Evolutionary conservation across 2,113 vertebrate genomes (phyloP).

Genomic region (Haliaeetus leucogaster): DNA sequence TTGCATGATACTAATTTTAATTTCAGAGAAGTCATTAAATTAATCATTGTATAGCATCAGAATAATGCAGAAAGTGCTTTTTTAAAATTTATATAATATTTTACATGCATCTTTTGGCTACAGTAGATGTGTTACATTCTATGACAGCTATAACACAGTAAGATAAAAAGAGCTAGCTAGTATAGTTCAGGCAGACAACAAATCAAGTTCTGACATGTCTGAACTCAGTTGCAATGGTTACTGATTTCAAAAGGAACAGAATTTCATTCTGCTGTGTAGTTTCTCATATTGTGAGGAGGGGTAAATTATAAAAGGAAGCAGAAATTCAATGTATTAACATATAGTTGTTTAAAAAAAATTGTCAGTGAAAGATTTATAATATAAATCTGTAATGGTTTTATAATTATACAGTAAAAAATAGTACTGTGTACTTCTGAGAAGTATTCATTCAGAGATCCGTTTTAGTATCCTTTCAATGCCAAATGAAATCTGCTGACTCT

Average conservation of each 20-base stretch:
- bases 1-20: slow-evolving; percentile 10
- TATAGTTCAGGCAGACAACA: background rate
- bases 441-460: background rate
- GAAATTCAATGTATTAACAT: background rate
- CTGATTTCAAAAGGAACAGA: background rate
- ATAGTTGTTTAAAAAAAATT: background rate
- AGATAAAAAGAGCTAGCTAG: background rate
- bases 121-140: background rate
- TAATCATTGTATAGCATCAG: background rate
- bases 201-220: background rate
- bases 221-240: background rate
- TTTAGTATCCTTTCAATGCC: background rate
- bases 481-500: background rate
- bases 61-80: background rate
- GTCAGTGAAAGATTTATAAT: background rate
- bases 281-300: background rate
- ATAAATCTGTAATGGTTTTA: background rate
- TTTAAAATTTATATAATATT: background rate
- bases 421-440: background rate
- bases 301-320: background rate
- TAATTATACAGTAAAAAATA: background rate
- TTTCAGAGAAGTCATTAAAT: background rate
- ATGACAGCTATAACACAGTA: background rate
- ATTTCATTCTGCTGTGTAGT: background rate
- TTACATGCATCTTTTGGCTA: background rate